Evolutionary conservation across 2,888 invertebrate species (phyloP).

Genomic region (Clusia tigrina): DNA sequence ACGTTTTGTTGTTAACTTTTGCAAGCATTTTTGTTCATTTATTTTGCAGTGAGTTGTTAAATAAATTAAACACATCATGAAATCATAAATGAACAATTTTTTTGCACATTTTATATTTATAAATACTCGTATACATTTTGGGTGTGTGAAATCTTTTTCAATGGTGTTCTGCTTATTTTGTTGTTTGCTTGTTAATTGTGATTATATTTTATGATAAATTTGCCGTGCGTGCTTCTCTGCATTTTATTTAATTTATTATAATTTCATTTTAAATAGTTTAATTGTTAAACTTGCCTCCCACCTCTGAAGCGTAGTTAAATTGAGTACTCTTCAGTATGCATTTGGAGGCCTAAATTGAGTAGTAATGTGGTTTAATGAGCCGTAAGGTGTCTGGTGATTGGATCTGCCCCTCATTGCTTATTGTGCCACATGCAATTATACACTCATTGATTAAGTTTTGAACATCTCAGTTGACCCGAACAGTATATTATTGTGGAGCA

Average conservation of each 20-base stretch:
- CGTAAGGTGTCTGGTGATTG: too few relatives aligned
- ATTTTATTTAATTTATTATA: neutral
- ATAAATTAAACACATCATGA: neutral
- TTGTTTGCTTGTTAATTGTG: neutral
- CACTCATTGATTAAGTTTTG: too few relatives aligned
- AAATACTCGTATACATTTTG: neutral
- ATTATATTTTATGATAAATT: too few relatives aligned
- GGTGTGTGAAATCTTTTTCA: neutral
- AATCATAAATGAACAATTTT: neutral
- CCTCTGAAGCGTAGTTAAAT: too few relatives aligned
- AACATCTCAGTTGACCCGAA: too few relatives aligned
- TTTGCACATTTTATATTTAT: neutral
- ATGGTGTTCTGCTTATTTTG: neutral
- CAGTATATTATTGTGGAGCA: too few relatives aligned
- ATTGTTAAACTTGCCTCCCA: too few relatives aligned
- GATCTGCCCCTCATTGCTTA: too few relatives aligned
- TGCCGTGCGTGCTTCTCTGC: neutral
- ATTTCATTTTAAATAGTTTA: neutral
- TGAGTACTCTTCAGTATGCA: too few relatives aligned
- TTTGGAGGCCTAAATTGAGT: too few relatives aligned
- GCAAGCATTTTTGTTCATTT: neutral
- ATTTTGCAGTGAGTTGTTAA: constrained; percentile 1
- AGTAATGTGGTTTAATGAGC: neutral
- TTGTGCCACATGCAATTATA: too few relatives aligned
- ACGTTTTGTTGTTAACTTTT: neutral